phyloP scores from a whole-genome alignment of 2,113 vertebrate genomes.

The Bambusicola thoracicus region DNA sequence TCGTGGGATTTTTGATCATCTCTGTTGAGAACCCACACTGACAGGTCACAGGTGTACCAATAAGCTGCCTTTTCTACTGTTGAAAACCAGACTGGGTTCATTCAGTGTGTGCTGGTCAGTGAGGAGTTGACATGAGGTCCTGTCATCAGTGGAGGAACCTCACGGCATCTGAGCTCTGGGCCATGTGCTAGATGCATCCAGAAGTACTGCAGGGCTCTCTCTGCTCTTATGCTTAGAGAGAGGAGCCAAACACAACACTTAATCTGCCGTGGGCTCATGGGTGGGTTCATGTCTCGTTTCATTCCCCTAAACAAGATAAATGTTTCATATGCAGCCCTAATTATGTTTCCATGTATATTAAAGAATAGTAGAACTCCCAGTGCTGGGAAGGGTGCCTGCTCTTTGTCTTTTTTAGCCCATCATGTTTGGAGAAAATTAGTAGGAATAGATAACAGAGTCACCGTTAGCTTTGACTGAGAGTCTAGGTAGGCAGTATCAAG shows the following conservation, averaged over 20 bases:
- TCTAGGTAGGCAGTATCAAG: background rate
- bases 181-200: background rate
- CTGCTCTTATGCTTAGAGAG: accelerated
- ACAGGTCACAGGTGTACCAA: accelerated
- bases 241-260: background rate
- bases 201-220: background rate
- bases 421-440: background rate
- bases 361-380: background rate
- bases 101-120: accelerated
- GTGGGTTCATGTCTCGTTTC: background rate
- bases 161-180: background rate
- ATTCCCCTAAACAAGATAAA: background rate
- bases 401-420: background rate
- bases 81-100: background rate
- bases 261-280: background rate
- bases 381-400: background rate
- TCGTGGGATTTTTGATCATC: background rate
- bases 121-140: background rate
- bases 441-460: background rate
- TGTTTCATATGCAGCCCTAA: background rate
- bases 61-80: background rate
- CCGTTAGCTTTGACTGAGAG: background rate
- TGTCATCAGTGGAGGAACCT: background rate
- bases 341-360: slow-evolving; percentile 20
- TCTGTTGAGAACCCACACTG: background rate